Evolutionary conservation across 2,797 vertebrate species (phyloP).

Genomic region (Allobates femoralis): DNA sequence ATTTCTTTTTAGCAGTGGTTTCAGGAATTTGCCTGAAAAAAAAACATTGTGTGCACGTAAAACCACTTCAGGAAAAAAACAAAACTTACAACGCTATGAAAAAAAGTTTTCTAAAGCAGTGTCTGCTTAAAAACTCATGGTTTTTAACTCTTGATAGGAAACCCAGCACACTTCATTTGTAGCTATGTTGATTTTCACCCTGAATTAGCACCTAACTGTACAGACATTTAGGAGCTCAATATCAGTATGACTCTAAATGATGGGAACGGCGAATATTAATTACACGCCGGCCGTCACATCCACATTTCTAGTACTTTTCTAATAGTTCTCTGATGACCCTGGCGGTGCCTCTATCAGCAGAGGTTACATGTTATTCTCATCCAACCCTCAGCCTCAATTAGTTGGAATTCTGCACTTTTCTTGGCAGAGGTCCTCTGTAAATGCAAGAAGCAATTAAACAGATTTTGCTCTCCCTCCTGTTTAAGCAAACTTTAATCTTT

Average conservation of each 20-base stretch:
- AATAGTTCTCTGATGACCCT: neutral
- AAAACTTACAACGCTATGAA: no score
- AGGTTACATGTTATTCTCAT: neutral
- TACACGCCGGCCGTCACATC: neutral
- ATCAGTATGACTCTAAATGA: neutral
- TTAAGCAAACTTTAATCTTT: slow-evolving; percentile 57
- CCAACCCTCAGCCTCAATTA: slow-evolving; percentile 32
- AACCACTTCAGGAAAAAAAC: no score
- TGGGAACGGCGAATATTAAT: neutral
- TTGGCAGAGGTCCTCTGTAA: slow-evolving; percentile 29
- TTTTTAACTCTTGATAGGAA: no score
- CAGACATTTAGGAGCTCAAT: no score
- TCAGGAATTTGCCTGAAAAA: no score
- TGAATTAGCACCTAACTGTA: neutral
- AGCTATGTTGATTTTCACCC: neutral
- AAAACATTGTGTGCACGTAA: no score
- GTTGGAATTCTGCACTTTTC: slow-evolving; percentile 34
- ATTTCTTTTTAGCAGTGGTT: no score
- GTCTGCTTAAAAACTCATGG: no score
- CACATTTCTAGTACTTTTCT: neutral
- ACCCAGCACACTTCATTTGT: neutral
- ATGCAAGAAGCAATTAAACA: slow-evolving; percentile 24
- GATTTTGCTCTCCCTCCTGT: neutral
- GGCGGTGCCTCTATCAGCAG: neutral
- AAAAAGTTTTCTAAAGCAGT: no score